A percentile compares a stretch with the other conserved stretches of the same genome.
Evolutionary conservation across 2,113 vertebrate species (phyloP).

Genomic region (Scolopax mira): DNA sequence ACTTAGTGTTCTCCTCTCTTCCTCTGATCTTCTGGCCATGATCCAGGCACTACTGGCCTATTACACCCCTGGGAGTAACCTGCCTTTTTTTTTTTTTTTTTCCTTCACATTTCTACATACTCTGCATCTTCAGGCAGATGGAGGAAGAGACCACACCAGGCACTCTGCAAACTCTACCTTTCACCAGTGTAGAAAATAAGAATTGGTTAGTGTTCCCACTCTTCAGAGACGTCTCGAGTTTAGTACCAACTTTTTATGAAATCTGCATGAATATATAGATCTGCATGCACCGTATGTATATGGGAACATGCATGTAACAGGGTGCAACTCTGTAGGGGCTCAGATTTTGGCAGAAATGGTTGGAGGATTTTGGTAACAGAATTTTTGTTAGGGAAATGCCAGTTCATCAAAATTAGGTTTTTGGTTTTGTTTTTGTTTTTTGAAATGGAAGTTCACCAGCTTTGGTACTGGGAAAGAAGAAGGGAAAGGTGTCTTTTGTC

Average conservation of each 20-base stretch:
- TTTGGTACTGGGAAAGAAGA: background rate
- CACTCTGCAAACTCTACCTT: background rate
- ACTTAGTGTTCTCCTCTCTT: conserved; percentile 26
- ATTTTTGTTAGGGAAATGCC: background rate
- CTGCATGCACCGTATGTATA: background rate
- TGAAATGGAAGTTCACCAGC: background rate
- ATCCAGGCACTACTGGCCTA: conserved; percentile 47
- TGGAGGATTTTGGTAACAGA: background rate
- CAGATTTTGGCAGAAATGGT: background rate
- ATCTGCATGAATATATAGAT: background rate
- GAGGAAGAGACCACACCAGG: background rate
- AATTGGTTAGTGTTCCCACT: background rate
- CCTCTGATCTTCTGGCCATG: conserved; percentile 37
- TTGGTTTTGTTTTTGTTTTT: background rate
- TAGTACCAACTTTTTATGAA: background rate
- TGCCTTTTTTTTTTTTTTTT: background rate
- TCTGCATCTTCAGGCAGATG: conserved; percentile 37
- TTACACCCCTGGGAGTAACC: conserved; percentile 46
- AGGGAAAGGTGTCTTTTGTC: background rate
- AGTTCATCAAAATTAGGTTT: background rate
- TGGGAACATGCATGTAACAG: background rate
- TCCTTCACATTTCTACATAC: conserved; percentile 17
- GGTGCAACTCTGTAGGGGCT: background rate
- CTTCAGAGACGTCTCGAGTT: background rate
- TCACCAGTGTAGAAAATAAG: background rate